Conservation (phyloP, 1,140 invertebrate genomes). For the Chlorops oryzae region DNA sequence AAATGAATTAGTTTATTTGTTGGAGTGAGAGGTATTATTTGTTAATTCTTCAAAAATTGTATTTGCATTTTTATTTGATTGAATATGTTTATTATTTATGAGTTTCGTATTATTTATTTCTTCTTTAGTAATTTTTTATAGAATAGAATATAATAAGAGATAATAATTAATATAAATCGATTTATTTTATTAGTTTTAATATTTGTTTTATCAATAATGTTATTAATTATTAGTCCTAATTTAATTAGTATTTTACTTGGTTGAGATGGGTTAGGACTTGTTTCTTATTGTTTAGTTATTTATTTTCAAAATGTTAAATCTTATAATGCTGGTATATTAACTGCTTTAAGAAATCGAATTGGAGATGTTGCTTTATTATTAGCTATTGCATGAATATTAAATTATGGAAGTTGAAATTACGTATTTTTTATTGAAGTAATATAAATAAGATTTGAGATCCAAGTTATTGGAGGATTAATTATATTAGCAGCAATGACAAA, state of each 20-base stretch:
- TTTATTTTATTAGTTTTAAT: constrained; percentile 56
- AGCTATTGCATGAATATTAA: constrained; percentile 53
- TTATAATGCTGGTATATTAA: constrained; percentile 58
- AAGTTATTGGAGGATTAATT: constrained; percentile 49
- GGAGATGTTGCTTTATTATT: constrained; percentile 56
- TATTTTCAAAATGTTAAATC: constrained; percentile 58
- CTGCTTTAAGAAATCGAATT: constrained; percentile 57
- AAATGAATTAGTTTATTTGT: constrained; percentile 49
- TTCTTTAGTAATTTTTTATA: constrained; percentile 57
- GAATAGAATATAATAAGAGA: constrained; percentile 53
- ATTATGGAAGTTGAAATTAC: constrained; percentile 52
- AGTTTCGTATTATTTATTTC: constrained; percentile 57
- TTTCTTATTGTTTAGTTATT: constrained; percentile 63
- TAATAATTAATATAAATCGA: constrained; percentile 50
- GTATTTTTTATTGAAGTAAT: constrained; percentile 50
- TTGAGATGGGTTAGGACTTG: constrained; percentile 60
- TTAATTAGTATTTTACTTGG: constrained; percentile 63
- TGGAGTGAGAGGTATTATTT: constrained; percentile 51
- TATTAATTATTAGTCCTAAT: constrained; percentile 63
- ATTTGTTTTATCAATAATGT: constrained; percentile 62
- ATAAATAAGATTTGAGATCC: constrained; percentile 45
- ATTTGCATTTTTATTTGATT: constrained; percentile 55
- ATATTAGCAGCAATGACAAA: constrained; percentile 59
- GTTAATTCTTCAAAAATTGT: constrained; percentile 49
- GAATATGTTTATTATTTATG: constrained; percentile 56